These are phyloP conservation scores for Tyto alba DNA, from an alignment of 2,113 vertebrate species.

Conservation along the genomic window DNA sequence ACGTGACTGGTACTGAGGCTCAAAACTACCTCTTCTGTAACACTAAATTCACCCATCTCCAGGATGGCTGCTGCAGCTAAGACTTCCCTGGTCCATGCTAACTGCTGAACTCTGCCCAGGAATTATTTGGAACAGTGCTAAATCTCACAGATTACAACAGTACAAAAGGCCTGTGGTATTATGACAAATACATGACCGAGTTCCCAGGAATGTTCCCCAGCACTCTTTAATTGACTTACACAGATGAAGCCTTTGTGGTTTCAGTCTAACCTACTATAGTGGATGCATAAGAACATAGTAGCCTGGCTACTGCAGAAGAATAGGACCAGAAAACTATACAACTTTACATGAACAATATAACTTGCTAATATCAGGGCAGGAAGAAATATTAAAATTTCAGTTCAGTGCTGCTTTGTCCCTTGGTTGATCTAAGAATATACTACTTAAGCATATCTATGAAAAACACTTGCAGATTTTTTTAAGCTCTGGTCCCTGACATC, in stretches of 20 bases:
- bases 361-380: too few relatives aligned
- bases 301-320: background rate
- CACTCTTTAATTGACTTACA: background rate
- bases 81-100: background rate
- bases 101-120: background rate
- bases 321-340: background rate
- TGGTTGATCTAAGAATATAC: background rate
- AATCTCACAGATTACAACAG: background rate
- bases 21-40: background rate
- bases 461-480: background rate
- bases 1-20: background rate
- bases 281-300: background rate
- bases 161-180: background rate
- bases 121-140: background rate
- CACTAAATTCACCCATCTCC: background rate
- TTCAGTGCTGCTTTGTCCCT: background rate
- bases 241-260: background rate
- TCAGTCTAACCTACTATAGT: background rate
- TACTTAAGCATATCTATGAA: background rate
- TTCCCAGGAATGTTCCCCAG: background rate
- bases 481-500: background rate
- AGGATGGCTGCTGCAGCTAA: background rate
- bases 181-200: rapidly evolving
- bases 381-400: background rate
- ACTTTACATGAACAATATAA: background rate